Conservation (phyloP, 1,140 invertebrate species). For the Mesaphorura yosii region DNA sequence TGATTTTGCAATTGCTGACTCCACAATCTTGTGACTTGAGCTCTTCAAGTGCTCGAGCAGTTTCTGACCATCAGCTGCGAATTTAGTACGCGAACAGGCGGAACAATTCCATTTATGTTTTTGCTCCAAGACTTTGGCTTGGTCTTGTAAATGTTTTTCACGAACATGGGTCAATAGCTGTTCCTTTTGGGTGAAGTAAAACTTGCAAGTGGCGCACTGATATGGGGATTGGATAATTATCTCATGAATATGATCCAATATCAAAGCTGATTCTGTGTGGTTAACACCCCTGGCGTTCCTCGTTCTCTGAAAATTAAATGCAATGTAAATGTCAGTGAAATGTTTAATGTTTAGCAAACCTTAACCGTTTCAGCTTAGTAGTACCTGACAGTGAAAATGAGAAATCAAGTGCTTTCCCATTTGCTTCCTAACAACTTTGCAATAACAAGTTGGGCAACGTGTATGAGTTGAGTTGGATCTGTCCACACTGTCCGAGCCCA, state of each 20-base stretch:
- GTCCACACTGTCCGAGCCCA: too few relatives aligned
- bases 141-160: conserved; percentile 5
- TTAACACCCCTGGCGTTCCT: not conserved
- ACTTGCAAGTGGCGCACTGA: conserved; percentile 17
- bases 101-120: conserved; percentile 16
- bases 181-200: conserved; percentile 15
- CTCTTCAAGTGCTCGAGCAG: conserved; percentile 12
- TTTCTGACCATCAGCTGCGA: not conserved
- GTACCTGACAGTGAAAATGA: conserved; percentile 21
- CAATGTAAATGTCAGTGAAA: too few relatives aligned
- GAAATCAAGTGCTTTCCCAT: conserved; percentile 21
- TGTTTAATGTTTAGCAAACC: too few relatives aligned
- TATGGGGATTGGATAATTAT: conserved; percentile 10
- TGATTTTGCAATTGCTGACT: conserved; percentile 14
- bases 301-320: too few relatives aligned
- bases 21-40: conserved; percentile 10
- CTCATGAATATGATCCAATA: conserved; percentile 17
- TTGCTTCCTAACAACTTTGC: not conserved
- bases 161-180: conserved; percentile 11
- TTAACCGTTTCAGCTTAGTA: too few relatives aligned
- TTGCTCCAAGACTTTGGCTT: not conserved
- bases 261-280: conserved; percentile 12
- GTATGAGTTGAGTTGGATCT: too few relatives aligned
- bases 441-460: conserved; percentile 15
- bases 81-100: conserved; percentile 2